phyloP scores from a whole-genome alignment of 1,140 invertebrate species.

The Leptonema lineaticorne region DNA sequence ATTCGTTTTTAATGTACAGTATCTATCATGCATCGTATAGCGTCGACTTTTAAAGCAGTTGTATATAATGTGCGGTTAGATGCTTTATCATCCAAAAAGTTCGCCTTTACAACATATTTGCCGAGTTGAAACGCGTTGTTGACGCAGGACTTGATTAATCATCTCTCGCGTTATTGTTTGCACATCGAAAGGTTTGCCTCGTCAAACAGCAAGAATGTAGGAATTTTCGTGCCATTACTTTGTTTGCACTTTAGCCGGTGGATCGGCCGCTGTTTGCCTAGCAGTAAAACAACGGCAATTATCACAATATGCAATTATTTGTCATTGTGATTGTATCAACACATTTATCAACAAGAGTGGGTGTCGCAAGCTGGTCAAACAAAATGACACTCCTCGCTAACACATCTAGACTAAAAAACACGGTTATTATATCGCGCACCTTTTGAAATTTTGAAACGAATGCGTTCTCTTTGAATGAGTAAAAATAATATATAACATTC shows the following conservation, averaged over 20 bases:
- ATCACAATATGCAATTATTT: slow-evolving; percentile 29
- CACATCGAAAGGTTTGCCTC: slow-evolving; percentile 19
- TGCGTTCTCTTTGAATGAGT: too few relatives aligned
- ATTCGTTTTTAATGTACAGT: background rate
- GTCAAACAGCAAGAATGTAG: slow-evolving; percentile 17
- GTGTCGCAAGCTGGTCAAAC: slow-evolving; percentile 24
- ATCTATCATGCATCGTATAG: background rate
- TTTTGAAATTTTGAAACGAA: too few relatives aligned
- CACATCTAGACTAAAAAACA: too few relatives aligned
- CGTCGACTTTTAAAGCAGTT: background rate
- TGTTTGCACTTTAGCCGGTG: slow-evolving; percentile 22
- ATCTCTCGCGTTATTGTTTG: slow-evolving; percentile 22
- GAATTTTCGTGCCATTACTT: slow-evolving; percentile 24
- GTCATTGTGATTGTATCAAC: slow-evolving; percentile 25
- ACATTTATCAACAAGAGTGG: slow-evolving; percentile 28
- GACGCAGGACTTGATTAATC: slow-evolving; percentile 22
- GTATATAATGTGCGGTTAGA: slow-evolving; percentile 5
- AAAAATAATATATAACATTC: too few relatives aligned
- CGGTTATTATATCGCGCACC: too few relatives aligned
- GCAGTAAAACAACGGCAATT: slow-evolving; percentile 30
- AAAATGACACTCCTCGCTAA: slow-evolving; percentile 7
- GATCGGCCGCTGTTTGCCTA: slow-evolving; percentile 19
- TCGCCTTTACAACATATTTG: background rate
- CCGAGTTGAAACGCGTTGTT: background rate
- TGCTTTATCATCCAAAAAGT: slow-evolving; percentile 4